A percentile compares a stretch with the other conserved stretches of the same genome.
Conservation (phyloP, 1,140 invertebrate species). For the Zaprionus lachaisei region DNA sequence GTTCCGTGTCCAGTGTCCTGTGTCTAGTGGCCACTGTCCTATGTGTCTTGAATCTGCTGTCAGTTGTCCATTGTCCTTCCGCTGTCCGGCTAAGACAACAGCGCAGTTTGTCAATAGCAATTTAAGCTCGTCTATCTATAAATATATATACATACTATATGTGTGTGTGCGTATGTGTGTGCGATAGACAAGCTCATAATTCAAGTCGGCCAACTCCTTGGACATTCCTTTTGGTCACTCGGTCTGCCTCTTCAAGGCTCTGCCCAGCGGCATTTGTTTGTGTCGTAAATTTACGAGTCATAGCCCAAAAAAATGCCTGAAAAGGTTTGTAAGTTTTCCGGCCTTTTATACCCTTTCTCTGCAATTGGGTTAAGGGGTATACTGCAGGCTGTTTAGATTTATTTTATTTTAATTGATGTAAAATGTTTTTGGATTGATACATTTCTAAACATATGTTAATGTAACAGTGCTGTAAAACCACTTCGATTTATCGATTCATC, state of each 20-base stretch:
- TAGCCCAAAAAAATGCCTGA: constrained; percentile 27
- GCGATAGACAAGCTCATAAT: constrained; percentile 62
- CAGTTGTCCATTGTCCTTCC: constrained; percentile 14
- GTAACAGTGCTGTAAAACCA: no score
- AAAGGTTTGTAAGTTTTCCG: constrained; percentile 36
- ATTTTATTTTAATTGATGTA: not conserved
- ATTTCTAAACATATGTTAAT: no score
- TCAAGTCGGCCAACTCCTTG: constrained; percentile 53
- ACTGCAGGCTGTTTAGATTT: not conserved
- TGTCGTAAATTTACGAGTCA: constrained; percentile 57
- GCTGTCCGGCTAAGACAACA: constrained; percentile 36
- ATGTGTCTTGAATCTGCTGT: constrained; percentile 5
- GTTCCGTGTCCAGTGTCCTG: not conserved
- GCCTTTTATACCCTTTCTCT: constrained; percentile 16
- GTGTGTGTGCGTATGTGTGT: constrained; percentile 28
- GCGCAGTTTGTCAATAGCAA: constrained; percentile 52
- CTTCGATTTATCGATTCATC: no score
- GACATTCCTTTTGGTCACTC: constrained; percentile 23
- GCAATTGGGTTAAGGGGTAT: not conserved
- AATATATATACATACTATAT: constrained; percentile 27
- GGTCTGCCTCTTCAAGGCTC: not conserved
- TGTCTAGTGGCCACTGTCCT: not conserved
- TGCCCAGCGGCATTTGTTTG: constrained; percentile 47
- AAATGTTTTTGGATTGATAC: no score
- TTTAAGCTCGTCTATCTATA: constrained; percentile 48